These are phyloP conservation scores for Lates calcarifer DNA, from an alignment of 2,113 vertebrate genomes.

Conservation along the genomic window DNA sequence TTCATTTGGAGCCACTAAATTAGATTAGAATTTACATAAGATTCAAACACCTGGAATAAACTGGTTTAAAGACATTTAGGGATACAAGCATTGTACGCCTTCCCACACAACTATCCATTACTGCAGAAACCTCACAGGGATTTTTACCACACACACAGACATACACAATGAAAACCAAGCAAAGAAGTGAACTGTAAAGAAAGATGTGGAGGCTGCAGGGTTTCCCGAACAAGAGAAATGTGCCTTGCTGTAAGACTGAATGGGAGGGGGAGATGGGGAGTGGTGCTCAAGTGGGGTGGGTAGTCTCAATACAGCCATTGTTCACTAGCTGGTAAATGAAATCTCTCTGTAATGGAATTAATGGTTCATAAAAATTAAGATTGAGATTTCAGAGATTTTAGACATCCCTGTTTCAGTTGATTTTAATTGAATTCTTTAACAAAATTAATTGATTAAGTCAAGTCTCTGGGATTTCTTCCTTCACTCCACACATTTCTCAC, in stretches of 20 bases:
- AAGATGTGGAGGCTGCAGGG: neutral
- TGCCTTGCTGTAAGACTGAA: conserved; percentile 3
- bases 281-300: conserved; percentile 29
- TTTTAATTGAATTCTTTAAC: neutral
- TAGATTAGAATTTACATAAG: conserved; percentile 33
- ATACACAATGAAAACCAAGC: neutral
- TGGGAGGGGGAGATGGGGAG: neutral
- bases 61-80: conserved; percentile 17
- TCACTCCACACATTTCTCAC: too few species aligned
- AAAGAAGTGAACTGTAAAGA: conserved; percentile 4
- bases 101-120: neutral
- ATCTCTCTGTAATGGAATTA: conserved; percentile 18
- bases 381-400: neutral
- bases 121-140: neutral
- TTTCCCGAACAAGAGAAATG: conserved; percentile 11
- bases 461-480: neutral
- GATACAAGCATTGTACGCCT: conserved; percentile 4
- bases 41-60: conserved; percentile 12
- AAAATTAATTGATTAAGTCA: neutral
- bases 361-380: neutral
- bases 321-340: conserved; percentile 36
- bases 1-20: conserved; percentile 41
- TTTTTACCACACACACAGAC: conserved; percentile 1
- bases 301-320: conserved; percentile 43
- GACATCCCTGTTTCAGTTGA: neutral